phyloP scores from a whole-genome alignment of 2,113 vertebrate species.

The Morone saxatilis region DNA sequence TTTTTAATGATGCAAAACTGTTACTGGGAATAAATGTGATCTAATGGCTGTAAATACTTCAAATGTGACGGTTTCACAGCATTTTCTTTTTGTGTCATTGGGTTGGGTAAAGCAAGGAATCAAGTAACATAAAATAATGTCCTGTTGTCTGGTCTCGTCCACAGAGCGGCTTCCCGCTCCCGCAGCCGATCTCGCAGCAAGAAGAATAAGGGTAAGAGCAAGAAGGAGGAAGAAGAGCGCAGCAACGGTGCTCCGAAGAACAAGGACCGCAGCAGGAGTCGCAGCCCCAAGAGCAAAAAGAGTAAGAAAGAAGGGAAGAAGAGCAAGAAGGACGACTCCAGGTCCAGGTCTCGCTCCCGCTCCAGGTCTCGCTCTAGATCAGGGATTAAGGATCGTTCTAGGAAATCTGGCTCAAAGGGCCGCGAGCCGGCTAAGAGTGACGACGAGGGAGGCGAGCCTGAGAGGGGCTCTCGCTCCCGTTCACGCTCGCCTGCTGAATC shows the following conservation, averaged over 20 bases:
- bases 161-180: slow-evolving; percentile 90
- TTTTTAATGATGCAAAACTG: background rate
- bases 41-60: too few species aligned
- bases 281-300: slow-evolving; percentile 89
- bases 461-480: slow-evolving; percentile 72
- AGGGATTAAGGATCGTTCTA: slow-evolving; percentile 72
- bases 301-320: slow-evolving; percentile 89
- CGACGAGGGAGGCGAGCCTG: slow-evolving; percentile 63
- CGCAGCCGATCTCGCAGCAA: slow-evolving; percentile 88
- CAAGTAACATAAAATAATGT: too few species aligned
- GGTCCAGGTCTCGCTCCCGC: slow-evolving; percentile 84
- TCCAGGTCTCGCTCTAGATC: slow-evolving; percentile 86
- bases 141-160: background rate
- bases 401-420: slow-evolving; percentile 78
- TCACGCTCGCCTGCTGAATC: slow-evolving; percentile 67
- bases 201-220: slow-evolving; percentile 81
- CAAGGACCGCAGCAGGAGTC: slow-evolving; percentile 84
- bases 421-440: slow-evolving; percentile 73
- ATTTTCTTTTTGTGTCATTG: too few species aligned
- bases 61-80: too few species aligned
- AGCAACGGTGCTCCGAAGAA: slow-evolving; percentile 79
- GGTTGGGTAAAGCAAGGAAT: background rate
- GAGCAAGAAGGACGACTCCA: slow-evolving; percentile 80
- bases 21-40: too few species aligned
- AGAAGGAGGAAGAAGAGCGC: slow-evolving; percentile 83